phyloP scores from a whole-genome alignment of 2,113 vertebrate species.

The Takifugu bimaculatus region DNA sequence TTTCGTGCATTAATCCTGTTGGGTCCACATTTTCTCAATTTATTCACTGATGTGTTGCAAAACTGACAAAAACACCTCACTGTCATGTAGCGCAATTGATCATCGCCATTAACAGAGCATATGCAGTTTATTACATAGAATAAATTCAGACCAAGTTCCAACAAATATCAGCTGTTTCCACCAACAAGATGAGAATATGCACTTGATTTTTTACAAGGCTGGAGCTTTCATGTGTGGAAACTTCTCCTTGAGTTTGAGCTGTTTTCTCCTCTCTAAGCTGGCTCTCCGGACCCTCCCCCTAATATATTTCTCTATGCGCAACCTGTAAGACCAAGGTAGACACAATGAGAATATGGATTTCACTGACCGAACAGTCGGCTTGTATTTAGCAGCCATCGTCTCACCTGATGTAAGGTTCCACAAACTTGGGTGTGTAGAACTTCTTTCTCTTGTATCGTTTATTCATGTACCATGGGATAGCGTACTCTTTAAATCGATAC shows the following conservation, averaged over 20 bases:
- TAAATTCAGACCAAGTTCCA: neutral
- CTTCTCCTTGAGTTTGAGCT: conserved; percentile 65
- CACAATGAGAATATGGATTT: neutral
- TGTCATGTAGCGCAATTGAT: too few species aligned
- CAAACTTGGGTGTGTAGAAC: conserved; percentile 83
- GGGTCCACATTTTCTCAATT: too few species aligned
- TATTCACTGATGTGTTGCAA: neutral
- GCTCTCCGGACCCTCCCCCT: conserved; percentile 52
- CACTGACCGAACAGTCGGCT: neutral
- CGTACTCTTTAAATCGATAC: conserved; percentile 88
- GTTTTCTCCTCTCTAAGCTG: conserved; percentile 53
- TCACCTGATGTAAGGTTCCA: conserved; percentile 84
- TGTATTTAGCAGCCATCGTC: neutral
- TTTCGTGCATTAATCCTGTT: too few species aligned
- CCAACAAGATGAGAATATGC: neutral
- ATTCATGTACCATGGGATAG: conserved; percentile 93
- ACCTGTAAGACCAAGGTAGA: conserved; percentile 67
- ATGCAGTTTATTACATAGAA: neutral
- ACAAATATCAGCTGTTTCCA: too few species aligned
- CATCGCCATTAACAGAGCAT: too few species aligned
- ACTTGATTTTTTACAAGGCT: conserved; percentile 35
- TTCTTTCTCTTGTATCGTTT: conserved; percentile 78
- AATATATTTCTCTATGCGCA: conserved; percentile 80
- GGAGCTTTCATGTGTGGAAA: conserved; percentile 75
- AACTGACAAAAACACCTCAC: neutral